Percentiles rank a stretch among this genome's conserved stretches.
phyloP scores from a whole-genome alignment of 1,140 invertebrate species.

The Drosophila elegans region DNA sequence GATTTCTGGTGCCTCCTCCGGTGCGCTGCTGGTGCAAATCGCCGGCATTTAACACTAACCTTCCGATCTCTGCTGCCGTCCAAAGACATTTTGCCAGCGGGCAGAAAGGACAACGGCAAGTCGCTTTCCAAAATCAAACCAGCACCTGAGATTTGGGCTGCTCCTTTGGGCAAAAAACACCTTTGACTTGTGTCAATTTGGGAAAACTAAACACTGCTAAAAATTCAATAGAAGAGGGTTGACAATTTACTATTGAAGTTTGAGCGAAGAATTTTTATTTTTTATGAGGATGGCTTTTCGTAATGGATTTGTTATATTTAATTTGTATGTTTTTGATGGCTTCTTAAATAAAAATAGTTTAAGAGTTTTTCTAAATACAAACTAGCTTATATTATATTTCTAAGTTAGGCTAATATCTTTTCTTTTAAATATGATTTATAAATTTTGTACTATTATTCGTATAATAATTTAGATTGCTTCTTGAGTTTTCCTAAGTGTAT shows the following conservation, averaged over 20 bases:
- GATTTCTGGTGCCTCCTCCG: conserved; percentile 41
- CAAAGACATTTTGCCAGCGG: conserved; percentile 11
- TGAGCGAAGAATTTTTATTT: no score
- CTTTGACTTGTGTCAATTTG: conserved; percentile 15
- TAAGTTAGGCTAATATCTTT: no score
- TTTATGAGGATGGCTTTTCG: no score
- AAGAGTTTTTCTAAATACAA: not conserved
- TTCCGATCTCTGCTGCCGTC: conserved; percentile 40
- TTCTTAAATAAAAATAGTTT: no score
- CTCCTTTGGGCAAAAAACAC: conserved; percentile 19
- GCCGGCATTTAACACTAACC: conserved; percentile 74
- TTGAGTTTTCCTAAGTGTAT: conserved; percentile 8
- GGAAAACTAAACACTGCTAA: not conserved
- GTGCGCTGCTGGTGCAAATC: conserved; percentile 80
- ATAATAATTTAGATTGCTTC: no score
- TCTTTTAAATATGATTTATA: no score
- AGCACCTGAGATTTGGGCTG: conserved; percentile 41
- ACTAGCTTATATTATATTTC: no score
- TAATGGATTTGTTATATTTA: no score
- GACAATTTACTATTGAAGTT: no score
- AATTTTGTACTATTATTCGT: no score
- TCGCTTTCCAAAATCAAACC: conserved; percentile 36
- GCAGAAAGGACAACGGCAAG: conserved; percentile 15
- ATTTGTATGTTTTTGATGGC: no score
- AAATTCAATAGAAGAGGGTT: not conserved